These are phyloP conservation scores for Oscheius myriophilus DNA, from an alignment of 2,888 invertebrate genomes.

Conservation along the genomic window DNA sequence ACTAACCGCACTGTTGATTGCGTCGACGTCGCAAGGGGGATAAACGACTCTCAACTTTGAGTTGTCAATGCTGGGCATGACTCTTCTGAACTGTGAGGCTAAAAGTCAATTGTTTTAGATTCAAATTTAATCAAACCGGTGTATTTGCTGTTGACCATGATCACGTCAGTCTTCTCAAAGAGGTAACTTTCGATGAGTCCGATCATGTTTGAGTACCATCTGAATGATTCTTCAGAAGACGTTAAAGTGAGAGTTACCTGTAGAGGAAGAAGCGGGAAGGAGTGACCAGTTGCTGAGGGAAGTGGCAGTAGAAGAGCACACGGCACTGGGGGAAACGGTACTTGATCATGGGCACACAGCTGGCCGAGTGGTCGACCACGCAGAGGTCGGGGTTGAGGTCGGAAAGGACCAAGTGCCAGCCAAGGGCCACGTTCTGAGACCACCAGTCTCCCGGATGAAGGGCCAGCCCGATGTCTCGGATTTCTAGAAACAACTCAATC, in stretches of 20 bases:
- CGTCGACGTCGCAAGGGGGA: slow-evolving; percentile 69
- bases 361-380: slow-evolving; percentile 68
- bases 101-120: slow-evolving; percentile 21
- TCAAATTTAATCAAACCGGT: slow-evolving; percentile 69
- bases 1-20: slow-evolving; percentile 48
- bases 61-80: slow-evolving; percentile 65
- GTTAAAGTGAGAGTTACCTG: slow-evolving; percentile 31
- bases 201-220: slow-evolving; percentile 68
- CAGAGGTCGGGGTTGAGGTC: slow-evolving; percentile 66
- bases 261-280: slow-evolving; percentile 69
- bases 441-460: slow-evolving; percentile 70
- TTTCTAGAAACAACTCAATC: slow-evolving; percentile 49
- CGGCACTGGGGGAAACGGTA: slow-evolving; percentile 67
- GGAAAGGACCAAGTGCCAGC: slow-evolving; percentile 63
- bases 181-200: slow-evolving; percentile 71
- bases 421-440: slow-evolving; percentile 67
- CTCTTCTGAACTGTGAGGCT: slow-evolving; percentile 60
- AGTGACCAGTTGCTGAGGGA: slow-evolving; percentile 69
- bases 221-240: slow-evolving; percentile 10
- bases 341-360: slow-evolving; percentile 69
- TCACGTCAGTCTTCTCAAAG: slow-evolving; percentile 73
- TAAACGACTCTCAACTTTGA: slow-evolving; percentile 67
- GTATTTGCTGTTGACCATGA: slow-evolving; percentile 74
- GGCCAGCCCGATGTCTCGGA: slow-evolving; percentile 59
- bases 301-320: slow-evolving; percentile 69